Percentiles rank a stretch among this genome's conserved stretches.
Conservation (phyloP, 2,888 invertebrate species). For the Eurytoma californica region DNA sequence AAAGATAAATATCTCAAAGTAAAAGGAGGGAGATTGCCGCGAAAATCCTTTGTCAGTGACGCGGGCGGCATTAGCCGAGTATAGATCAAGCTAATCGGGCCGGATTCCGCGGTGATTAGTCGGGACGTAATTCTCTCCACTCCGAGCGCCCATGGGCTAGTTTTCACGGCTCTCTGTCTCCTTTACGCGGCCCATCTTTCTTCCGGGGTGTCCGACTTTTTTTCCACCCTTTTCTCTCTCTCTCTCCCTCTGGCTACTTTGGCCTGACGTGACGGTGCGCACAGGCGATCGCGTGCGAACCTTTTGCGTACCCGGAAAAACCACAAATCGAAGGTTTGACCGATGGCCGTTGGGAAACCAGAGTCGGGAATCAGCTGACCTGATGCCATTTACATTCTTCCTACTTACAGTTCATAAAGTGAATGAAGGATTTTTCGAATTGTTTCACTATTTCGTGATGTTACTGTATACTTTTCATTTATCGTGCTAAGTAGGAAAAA, state of each 20-base stretch:
- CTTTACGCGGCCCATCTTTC: conserved; percentile 31
- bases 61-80: background rate
- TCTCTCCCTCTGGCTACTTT: background rate
- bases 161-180: conserved; percentile 20
- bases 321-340: conserved; percentile 10
- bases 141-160: background rate
- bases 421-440: background rate
- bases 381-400: background rate
- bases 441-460: background rate
- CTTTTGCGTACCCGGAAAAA: background rate
- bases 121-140: conserved; percentile 43
- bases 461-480: too few relatives aligned
- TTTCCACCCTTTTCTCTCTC: background rate
- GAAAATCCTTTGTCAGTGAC: conserved; percentile 6
- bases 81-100: conserved; percentile 28
- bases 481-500: too few relatives aligned
- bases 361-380: background rate
- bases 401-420: background rate
- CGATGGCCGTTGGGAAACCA: background rate
- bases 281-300: background rate
- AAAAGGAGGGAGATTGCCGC: background rate
- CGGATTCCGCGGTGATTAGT: conserved; percentile 31
- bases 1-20: background rate
- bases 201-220: conserved; percentile 5
- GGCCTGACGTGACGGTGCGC: too few relatives aligned